phyloP scores from a whole-genome alignment of 2,888 invertebrate genomes.

The Dynastes grantii region DNA sequence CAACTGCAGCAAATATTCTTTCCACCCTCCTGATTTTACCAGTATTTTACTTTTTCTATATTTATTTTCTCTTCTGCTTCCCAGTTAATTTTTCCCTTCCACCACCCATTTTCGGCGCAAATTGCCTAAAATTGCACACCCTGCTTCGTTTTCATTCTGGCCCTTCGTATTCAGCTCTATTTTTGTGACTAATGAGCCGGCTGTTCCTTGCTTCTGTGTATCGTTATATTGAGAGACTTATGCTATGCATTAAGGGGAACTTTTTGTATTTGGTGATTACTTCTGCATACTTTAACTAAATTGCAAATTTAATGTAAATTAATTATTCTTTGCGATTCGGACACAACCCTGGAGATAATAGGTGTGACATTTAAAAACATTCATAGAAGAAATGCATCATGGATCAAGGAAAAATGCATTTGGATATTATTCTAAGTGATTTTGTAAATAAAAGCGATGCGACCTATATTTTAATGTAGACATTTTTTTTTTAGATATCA shows the following conservation, averaged over 20 bases:
- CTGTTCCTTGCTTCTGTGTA: neutral
- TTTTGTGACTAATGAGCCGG: conserved; percentile 15
- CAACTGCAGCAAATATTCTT: neutral
- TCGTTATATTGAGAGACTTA: neutral
- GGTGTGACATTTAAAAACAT: no score
- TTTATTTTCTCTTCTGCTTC: neutral
- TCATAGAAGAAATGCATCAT: no score
- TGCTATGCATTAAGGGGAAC: neutral
- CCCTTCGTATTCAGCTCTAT: neutral
- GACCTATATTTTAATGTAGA: no score
- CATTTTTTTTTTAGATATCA: no score
- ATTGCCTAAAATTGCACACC: conserved; percentile 6
- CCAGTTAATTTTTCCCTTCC: neutral
- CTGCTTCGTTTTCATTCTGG: neutral
- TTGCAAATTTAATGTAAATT: no score
- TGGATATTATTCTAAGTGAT: no score
- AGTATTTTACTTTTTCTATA: neutral
- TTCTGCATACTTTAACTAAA: no score
- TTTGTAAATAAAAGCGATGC: no score
- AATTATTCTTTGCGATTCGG: no score
- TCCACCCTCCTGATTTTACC: neutral
- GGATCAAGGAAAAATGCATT: no score
- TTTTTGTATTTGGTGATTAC: no score
- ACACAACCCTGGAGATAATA: no score
- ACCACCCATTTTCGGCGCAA: neutral